Evolutionary conservation across 2,797 vertebrate species (phyloP).

Genomic region (Vireo griseus): DNA sequence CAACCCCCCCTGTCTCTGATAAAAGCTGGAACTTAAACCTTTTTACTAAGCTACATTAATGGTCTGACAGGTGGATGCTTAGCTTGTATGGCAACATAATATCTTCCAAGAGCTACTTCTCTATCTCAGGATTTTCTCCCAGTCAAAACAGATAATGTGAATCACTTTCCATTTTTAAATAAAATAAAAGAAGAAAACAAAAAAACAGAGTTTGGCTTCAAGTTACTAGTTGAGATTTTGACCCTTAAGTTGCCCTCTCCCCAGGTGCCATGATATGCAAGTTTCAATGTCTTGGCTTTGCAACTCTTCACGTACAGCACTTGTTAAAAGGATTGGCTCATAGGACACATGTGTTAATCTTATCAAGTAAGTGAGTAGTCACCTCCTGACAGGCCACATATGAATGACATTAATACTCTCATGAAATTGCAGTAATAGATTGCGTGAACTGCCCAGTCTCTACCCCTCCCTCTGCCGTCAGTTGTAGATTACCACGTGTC

Average conservation of each 20-base stretch:
- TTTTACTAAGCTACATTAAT: background rate
- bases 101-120: background rate
- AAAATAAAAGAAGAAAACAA: background rate
- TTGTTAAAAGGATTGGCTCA: background rate
- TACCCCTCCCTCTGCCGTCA: background rate
- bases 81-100: background rate
- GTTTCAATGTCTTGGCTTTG: background rate
- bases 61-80: background rate
- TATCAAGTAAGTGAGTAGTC: rapidly evolving
- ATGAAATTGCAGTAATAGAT: background rate
- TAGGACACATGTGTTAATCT: background rate
- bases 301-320: background rate
- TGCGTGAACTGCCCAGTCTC: background rate
- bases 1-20: background rate
- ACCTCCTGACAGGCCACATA: background rate
- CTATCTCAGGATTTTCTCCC: background rate
- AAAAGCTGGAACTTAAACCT: background rate
- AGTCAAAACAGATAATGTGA: background rate
- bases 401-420: background rate
- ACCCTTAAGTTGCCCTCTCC: background rate
- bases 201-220: background rate
- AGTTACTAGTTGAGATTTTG: background rate
- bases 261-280: rapidly evolving
- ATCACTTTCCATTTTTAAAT: background rate
- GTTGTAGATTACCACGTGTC: background rate